Evolutionary conservation across 2,888 invertebrate species (phyloP).

Genomic region (Trichogramma dendrolimi): DNA sequence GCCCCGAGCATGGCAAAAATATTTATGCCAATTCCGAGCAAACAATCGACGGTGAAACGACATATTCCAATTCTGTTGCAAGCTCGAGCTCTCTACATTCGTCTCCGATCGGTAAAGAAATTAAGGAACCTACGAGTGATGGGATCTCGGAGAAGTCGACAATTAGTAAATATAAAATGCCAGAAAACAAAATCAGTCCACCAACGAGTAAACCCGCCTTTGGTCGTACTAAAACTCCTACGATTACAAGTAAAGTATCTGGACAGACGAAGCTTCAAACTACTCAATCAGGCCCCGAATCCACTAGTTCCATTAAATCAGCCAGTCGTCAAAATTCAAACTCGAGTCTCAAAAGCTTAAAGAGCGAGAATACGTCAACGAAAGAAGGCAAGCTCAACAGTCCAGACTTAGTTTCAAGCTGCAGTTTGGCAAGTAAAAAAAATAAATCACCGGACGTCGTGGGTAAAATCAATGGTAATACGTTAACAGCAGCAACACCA

Average conservation of each 20-base stretch:
- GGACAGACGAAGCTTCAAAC: not conserved
- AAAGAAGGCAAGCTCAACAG: constrained; percentile 53
- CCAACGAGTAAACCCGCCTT: constrained; percentile 18
- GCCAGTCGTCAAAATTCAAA: constrained; percentile 36
- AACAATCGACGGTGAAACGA: too few species aligned
- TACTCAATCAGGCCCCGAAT: not conserved
- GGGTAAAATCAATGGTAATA: constrained; percentile 32
- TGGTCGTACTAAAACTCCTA: constrained; percentile 39
- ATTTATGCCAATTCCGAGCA: constrained; percentile 60
- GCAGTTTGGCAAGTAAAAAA: constrained; percentile 45
- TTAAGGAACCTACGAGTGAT: constrained; percentile 42
- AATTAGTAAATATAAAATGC: constrained; percentile 9
- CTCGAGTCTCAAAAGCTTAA: constrained; percentile 33
- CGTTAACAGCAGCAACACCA: constrained; percentile 13
- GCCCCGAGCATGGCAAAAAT: constrained; percentile 48
- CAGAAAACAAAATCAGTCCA: constrained; percentile 24
- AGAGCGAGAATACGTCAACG: constrained; percentile 5
- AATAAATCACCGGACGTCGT: constrained; percentile 57
- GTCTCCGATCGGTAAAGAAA: constrained; percentile 64
- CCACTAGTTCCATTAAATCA: not conserved
- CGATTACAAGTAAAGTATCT: constrained; percentile 23
- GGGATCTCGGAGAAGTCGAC: constrained; percentile 19
- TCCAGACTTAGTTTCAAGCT: constrained; percentile 71
- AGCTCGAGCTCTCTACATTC: constrained; percentile 73
- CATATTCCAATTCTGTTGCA: constrained; percentile 59